Evolutionary conservation across 2,113 vertebrate species (phyloP).

Genomic region (Forbesichthys papilliferus): DNA sequence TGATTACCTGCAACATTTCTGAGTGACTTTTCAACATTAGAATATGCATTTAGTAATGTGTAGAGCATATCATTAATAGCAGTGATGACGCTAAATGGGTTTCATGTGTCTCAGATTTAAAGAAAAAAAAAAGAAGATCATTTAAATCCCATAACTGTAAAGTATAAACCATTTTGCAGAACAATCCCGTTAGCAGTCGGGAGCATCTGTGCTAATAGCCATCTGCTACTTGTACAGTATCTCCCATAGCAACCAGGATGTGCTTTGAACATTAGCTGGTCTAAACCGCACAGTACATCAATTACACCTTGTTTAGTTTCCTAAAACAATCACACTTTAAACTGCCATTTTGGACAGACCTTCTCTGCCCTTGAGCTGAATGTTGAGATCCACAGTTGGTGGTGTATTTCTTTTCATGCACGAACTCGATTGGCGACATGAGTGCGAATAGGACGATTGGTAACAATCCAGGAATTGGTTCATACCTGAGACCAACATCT

Average conservation of each 20-base stretch:
- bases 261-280: constrained; percentile 16
- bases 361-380: no score
- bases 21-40: neutral
- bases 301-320: neutral
- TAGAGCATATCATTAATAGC: no score
- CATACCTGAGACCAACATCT: no score
- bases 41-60: no score
- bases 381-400: no score
- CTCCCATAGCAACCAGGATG: constrained; percentile 3
- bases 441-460: no score
- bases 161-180: neutral
- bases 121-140: neutral
- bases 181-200: neutral
- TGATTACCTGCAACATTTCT: neutral
- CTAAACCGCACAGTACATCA: neutral
- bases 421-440: no score
- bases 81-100: neutral
- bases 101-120: neutral
- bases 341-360: no score
- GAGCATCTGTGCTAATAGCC: neutral
- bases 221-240: constrained; percentile 5
- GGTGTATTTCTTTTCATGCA: no score
- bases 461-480: no score
- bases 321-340: neutral
- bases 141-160: neutral